Base-by-base conservation (phyloP, 2,113 vertebrate genomes). In the Amblyopsis rosae region DNA sequence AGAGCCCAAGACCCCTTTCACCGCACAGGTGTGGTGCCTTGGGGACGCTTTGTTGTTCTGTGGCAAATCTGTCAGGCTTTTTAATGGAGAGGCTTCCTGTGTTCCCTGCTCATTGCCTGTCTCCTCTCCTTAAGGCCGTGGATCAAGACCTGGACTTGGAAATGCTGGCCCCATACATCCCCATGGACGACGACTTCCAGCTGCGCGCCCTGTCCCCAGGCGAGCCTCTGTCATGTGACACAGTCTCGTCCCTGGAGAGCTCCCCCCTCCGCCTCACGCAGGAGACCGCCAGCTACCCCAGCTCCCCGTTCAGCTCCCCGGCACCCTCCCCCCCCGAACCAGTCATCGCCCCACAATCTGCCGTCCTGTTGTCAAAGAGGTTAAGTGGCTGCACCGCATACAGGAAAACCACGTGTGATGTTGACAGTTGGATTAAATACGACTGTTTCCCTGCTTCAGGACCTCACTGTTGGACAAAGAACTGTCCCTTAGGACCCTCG, bases 101-200 rank as follows among this genome's bases (percentile, higher is more conserved):
- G 8, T 19, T 62, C 16, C 13, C 15, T 62, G 50, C 55, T 69
- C 0, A 77, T 69, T 5, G 0, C 41, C 56, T 70, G 47, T 62
- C 9, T 71, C 46, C 16, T 67, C n/a, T 49, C 11, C n/a, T 49
- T 26, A 50, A 92, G 92, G 66, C 69, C 13, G 86, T 86, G 1
- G 94, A 96, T 41, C 35, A 41, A 35, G 91, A 91, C 85, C 91
- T 97, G 82, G 97, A 98, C 72, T 88, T 99, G 88, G 98, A 99
- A 84, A 98, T 98, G 97, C 83, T 99, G 65, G 98, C 98, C 60
- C 98, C 98, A 10, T 99, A 98, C 76, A 99, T 99, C 86, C 94
- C 96, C 46, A 98, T 99, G 96, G 98, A 99, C 45, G 96, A 98
- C 12, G 98, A 99, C 82, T 98, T 97, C 91, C 98, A 98, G 93